These are phyloP conservation scores for Eudemis profundana DNA, from an alignment of 2,888 invertebrate genomes.

Conservation along the genomic window DNA sequence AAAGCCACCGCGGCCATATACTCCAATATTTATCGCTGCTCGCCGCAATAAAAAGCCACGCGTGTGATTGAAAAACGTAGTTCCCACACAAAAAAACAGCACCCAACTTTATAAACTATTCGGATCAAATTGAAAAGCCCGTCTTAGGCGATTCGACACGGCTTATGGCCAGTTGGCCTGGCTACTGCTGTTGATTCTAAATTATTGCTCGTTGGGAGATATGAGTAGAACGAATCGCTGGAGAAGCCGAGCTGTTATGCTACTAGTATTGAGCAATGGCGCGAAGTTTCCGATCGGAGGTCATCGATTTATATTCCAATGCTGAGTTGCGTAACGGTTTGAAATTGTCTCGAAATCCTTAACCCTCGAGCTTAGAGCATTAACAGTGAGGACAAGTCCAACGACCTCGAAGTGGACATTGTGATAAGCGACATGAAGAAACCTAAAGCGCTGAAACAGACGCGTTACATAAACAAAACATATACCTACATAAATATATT, in stretches of 20 bases:
- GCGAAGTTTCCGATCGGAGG: slow-evolving; percentile 35
- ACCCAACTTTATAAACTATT: slow-evolving; percentile 51
- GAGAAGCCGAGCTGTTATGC: slow-evolving; percentile 23
- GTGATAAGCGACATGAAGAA: not conserved
- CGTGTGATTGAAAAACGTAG: slow-evolving; percentile 78
- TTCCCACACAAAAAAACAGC: slow-evolving; percentile 73
- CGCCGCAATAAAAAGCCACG: slow-evolving; percentile 72
- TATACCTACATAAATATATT: not conserved
- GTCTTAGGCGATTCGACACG: slow-evolving; percentile 75
- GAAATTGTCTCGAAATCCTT: slow-evolving; percentile 39
- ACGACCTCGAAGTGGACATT: slow-evolving; percentile 9
- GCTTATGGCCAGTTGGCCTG: slow-evolving; percentile 70
- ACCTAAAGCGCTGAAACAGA: not conserved
- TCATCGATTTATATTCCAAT: slow-evolving; percentile 34
- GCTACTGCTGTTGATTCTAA: slow-evolving; percentile 78
- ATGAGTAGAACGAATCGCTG: slow-evolving; percentile 37
- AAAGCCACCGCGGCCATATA: slow-evolving; percentile 81
- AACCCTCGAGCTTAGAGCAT: slow-evolving; percentile 25
- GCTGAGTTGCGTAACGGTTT: slow-evolving; percentile 31
- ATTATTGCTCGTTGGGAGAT: slow-evolving; percentile 67
- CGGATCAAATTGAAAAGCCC: slow-evolving; percentile 70
- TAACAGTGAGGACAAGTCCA: slow-evolving; percentile 22
- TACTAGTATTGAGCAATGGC: slow-evolving; percentile 58
- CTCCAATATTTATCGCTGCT: slow-evolving; percentile 77
- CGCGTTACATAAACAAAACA: not conserved